Conservation (phyloP, 2,888 invertebrate genomes). For the Watsonalla binaria region DNA sequence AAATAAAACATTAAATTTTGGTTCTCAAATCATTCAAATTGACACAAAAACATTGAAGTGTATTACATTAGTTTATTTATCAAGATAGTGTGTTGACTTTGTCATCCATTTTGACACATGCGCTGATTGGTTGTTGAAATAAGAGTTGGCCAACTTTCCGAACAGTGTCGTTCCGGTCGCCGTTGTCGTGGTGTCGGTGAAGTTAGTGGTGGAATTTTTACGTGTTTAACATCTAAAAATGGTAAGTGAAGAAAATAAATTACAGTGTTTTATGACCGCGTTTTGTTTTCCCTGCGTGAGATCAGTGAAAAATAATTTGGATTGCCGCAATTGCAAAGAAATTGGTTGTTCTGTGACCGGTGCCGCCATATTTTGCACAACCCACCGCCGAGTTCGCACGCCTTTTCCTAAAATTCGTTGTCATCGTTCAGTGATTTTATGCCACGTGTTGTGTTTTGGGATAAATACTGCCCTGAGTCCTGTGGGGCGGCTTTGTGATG, state of each 20-base stretch:
- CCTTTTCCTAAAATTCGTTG: constrained; percentile 69
- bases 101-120: constrained; percentile 68
- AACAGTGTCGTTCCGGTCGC: constrained; percentile 76
- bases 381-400: constrained; percentile 68
- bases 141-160: constrained; percentile 68
- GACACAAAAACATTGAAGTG: constrained; percentile 14
- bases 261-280: constrained; percentile 52
- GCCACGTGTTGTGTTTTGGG: constrained; percentile 71
- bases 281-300: constrained; percentile 40
- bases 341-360: constrained; percentile 59
- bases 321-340: constrained; percentile 50
- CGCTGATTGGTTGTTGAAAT: constrained; percentile 67
- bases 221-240: constrained; percentile 77
- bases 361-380: constrained; percentile 78
- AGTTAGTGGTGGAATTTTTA: constrained; percentile 74
- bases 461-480: constrained; percentile 23
- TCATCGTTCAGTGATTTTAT: constrained; percentile 75
- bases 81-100: constrained; percentile 48
- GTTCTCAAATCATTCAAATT: constrained; percentile 3
- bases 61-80: constrained; percentile 3
- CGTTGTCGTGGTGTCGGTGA: constrained; percentile 75
- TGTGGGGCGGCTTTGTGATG: constrained; percentile 18
- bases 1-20: constrained; percentile 7
- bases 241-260: constrained; percentile 72
- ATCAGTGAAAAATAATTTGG: constrained; percentile 33